These are phyloP conservation scores for Pseudois nayaur DNA, from an alignment of 2,113 vertebrate genomes.

Conservation along the genomic window DNA sequence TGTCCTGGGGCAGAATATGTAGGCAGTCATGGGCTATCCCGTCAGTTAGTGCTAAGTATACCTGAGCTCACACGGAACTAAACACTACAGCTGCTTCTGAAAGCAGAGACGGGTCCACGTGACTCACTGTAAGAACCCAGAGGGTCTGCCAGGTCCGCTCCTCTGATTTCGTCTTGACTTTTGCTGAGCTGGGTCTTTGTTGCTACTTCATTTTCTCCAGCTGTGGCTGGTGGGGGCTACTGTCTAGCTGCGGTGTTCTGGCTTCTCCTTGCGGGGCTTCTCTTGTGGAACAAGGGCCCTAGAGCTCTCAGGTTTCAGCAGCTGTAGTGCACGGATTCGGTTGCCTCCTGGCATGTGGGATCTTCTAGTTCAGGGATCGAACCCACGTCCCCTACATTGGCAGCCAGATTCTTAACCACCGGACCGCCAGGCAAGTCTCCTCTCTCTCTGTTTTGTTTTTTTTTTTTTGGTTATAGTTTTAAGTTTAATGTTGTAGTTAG, in stretches of 20 bases:
- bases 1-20: neutral
- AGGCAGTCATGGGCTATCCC: neutral
- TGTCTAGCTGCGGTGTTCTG: neutral
- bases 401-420: neutral
- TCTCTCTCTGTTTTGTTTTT: accelerated
- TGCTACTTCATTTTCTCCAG: neutral
- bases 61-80: neutral
- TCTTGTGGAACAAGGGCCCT: neutral
- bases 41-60: neutral
- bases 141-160: neutral
- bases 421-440: neutral
- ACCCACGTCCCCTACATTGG: neutral
- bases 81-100: neutral
- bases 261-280: neutral
- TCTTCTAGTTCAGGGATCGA: neutral
- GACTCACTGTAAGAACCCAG: neutral
- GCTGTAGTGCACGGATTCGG: accelerated
- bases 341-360: neutral
- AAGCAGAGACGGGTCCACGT: neutral
- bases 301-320: neutral
- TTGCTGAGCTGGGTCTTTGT: neutral
- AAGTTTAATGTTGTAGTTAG: neutral
- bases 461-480: neutral
- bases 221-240: neutral
- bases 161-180: neutral